These are phyloP conservation scores for Vulpes ferrilata DNA, from an alignment of 2,113 vertebrate genomes.

Conservation along the genomic window DNA sequence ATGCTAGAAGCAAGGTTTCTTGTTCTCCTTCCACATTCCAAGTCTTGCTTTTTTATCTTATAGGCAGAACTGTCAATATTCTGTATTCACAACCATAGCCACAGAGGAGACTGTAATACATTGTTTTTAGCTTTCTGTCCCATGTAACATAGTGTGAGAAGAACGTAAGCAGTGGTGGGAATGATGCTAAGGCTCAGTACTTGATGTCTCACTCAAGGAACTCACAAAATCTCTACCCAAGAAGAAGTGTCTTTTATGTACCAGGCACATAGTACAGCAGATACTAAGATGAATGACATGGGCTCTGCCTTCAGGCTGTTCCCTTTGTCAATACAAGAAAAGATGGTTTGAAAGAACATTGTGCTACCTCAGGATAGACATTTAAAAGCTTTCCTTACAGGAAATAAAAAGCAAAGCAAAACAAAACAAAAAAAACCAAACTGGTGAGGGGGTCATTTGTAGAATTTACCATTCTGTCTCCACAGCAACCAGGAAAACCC, in stretches of 20 bases:
- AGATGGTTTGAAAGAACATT: background rate
- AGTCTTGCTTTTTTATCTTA: background rate
- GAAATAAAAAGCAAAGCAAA: background rate
- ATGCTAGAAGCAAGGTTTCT: background rate
- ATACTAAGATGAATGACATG: background rate
- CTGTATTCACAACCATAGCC: background rate
- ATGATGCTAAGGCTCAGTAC: background rate
- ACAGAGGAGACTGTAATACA: background rate
- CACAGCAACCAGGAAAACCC: background rate
- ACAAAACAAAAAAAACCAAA: background rate
- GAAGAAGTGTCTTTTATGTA: background rate
- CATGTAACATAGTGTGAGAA: background rate
- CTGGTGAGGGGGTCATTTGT: background rate
- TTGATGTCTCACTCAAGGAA: background rate
- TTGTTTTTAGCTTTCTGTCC: background rate
- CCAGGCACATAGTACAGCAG: background rate
- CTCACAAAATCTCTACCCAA: background rate
- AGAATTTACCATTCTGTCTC: slow-evolving; percentile 29
- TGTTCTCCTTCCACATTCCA: background rate
- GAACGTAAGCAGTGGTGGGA: background rate
- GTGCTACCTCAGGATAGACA: background rate
- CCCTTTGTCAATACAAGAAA: background rate
- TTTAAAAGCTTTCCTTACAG: background rate
- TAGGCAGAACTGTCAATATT: background rate
- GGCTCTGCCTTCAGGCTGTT: background rate